phyloP scores from a whole-genome alignment of 2,888 invertebrate genomes.

The Ophioninae sp. region DNA sequence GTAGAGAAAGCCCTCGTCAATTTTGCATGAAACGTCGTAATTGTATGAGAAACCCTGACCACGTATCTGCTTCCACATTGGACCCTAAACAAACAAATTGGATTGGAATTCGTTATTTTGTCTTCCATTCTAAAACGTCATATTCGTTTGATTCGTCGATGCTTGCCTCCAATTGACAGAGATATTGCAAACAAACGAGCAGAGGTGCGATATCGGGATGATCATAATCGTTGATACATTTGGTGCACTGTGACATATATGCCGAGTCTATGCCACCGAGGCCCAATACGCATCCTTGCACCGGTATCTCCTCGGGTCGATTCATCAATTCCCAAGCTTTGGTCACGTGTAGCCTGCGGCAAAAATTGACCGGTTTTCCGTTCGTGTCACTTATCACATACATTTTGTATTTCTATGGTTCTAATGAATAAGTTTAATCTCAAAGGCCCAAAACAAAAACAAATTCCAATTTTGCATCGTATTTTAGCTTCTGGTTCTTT shows the following conservation, averaged over 20 bases:
- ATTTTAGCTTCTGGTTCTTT: neutral
- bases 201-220: conserved; percentile 88
- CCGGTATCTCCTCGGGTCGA: conserved; percentile 75
- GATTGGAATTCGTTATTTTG: neutral
- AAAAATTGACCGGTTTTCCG: conserved; percentile 2
- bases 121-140: neutral
- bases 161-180: conserved; percentile 90
- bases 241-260: conserved; percentile 86
- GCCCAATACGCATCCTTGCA: conserved; percentile 87
- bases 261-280: conserved; percentile 92
- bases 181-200: conserved; percentile 91
- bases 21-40: conserved; percentile 85
- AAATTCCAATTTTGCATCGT: neutral
- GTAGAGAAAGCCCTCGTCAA: conserved; percentile 87
- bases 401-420: neutral
- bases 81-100: conserved; percentile 84
- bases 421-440: neutral
- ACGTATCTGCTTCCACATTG: conserved; percentile 93
- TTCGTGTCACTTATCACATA: neutral
- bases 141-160: neutral
- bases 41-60: conserved; percentile 93
- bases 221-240: conserved; percentile 85
- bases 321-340: conserved; percentile 82
- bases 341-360: conserved; percentile 79
- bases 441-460: neutral